A percentile compares a stretch with the other conserved stretches of the same genome.
phyloP scores from a whole-genome alignment of 2,113 vertebrate genomes.

The Sander vitreus region DNA sequence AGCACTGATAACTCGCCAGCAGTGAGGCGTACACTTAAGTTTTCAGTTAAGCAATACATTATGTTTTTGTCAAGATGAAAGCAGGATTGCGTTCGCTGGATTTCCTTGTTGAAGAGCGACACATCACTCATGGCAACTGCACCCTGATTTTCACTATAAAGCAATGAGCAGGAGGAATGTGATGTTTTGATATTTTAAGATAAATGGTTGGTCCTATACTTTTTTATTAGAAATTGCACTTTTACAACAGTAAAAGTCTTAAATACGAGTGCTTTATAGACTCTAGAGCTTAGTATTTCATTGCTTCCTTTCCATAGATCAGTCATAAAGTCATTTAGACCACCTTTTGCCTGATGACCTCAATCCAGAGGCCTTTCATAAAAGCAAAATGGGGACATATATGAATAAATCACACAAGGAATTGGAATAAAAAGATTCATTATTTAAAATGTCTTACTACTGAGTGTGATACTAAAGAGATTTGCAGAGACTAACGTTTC shows the following conservation, averaged over 20 bases:
- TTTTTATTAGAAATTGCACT: conserved; percentile 40
- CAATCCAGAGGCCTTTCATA: conserved; percentile 30
- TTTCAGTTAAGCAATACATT: neutral
- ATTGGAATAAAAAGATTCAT: conserved; percentile 23
- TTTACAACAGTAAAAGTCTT: conserved; percentile 42
- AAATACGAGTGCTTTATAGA: conserved; percentile 49
- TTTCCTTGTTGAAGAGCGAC: neutral
- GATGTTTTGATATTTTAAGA: conserved; percentile 12
- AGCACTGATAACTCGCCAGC: conserved; percentile 10
- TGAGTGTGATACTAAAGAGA: neutral
- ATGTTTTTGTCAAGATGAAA: neutral
- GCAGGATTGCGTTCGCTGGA: neutral
- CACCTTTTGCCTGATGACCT: conserved; percentile 44
- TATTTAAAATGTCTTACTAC: conserved; percentile 14
- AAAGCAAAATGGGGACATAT: conserved; percentile 40
- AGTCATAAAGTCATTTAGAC: conserved; percentile 44
- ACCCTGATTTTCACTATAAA: neutral
- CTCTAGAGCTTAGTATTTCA: conserved; percentile 34
- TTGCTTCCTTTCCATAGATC: conserved; percentile 35
- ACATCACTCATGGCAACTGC: neutral
- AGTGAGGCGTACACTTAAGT: neutral
- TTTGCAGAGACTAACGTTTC: neutral
- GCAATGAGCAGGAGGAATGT: neutral
- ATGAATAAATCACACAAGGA: conserved; percentile 10
- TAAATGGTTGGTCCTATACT: conserved; percentile 16